These are phyloP conservation scores for Oryzias dopingdopingensis DNA, from an alignment of 2,797 vertebrate species.

Conservation along the genomic window DNA sequence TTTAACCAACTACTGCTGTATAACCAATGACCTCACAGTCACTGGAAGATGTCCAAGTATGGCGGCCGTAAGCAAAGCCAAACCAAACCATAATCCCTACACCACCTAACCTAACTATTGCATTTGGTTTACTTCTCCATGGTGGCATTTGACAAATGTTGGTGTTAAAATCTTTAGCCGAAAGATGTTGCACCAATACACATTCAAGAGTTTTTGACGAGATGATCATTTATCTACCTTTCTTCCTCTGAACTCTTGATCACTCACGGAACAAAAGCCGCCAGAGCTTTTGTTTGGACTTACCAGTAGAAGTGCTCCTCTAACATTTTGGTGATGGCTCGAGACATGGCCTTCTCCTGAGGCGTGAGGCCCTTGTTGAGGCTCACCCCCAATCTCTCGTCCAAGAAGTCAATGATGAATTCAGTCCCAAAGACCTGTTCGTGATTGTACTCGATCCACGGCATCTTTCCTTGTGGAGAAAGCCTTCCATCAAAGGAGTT, in stretches of 20 bases:
- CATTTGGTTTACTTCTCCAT: too few relatives aligned
- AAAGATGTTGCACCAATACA: too few relatives aligned
- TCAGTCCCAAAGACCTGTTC: conserved; percentile 92
- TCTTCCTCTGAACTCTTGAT: not conserved
- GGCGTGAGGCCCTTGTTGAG: conserved; percentile 90
- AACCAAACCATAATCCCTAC: too few relatives aligned
- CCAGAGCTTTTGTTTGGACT: conserved; percentile 43
- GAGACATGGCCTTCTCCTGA: conserved; percentile 89
- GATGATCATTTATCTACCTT: not conserved
- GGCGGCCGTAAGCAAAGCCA: too few relatives aligned
- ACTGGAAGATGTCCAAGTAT: too few relatives aligned
- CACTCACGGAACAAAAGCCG: not conserved
- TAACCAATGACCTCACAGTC: too few relatives aligned
- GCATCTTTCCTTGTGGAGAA: conserved; percentile 98
- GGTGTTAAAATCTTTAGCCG: too few relatives aligned
- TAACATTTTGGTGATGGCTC: conserved; percentile 95
- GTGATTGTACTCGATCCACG: conserved; percentile 97
- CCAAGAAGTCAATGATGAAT: conserved; percentile 98
- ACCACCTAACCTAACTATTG: too few relatives aligned
- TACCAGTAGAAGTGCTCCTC: conserved; percentile 99
- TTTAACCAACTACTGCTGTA: too few relatives aligned
- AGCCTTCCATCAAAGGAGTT: conserved; percentile 98
- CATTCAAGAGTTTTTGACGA: too few relatives aligned
- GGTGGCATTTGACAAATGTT: too few relatives aligned
- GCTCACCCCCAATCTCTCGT: conserved; percentile 91